Base-by-base conservation (phyloP, 2,888 invertebrate species). In the Caenorhabditis sp. region DNA sequence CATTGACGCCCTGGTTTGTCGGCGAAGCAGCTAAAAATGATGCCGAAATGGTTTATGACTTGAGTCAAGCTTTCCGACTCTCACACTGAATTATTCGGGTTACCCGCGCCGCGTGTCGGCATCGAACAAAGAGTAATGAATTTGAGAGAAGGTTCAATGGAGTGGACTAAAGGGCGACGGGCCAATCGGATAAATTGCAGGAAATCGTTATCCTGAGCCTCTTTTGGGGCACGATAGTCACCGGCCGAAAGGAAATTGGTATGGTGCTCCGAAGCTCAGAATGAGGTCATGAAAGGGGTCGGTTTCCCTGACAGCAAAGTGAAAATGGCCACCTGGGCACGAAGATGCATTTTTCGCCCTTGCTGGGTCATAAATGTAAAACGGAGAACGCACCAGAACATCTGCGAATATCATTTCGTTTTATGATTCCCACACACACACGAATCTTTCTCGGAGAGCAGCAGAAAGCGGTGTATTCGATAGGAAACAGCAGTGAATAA, bases 351-450 rank as follows among this genome's bases (percentile, higher is more conserved):
- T 50, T 50, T 26, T 24, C 26, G 11, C 55, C 55, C 55, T 41
- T 26, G 30, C 27, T 7, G 13, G 20, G 45, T 52, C 52, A 59
- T 70, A 59, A 59, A 59, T 41, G 35, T 24, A 22, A 50, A 56
- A 48, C n/a, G 65, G 26, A 53, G 46, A 41, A 24, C 70, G 70
- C 53, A 70, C 70, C 70, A 70, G 46, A 46, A 59, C 70, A 70
- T 70, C 70, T 70, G 70, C 70, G 59, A 70, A 70, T 70, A 70
- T 70, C 70, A 70, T 70, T 48, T 48, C 66, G 58, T 68, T 68
- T 70, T 70, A 70, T 70, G 53, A 22, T 26, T 68, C 24, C 50
- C 22, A 58, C n/a, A 32, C 58, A 27, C 11, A 43, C 22, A 32
- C 59, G 53, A 71, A 53, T 71, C 46, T 41, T 43, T 30, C 30